Percentiles rank a stretch among this genome's conserved stretches.
phyloP scores from a whole-genome alignment of 2,113 vertebrate genomes.

The Pitta sordida region DNA sequence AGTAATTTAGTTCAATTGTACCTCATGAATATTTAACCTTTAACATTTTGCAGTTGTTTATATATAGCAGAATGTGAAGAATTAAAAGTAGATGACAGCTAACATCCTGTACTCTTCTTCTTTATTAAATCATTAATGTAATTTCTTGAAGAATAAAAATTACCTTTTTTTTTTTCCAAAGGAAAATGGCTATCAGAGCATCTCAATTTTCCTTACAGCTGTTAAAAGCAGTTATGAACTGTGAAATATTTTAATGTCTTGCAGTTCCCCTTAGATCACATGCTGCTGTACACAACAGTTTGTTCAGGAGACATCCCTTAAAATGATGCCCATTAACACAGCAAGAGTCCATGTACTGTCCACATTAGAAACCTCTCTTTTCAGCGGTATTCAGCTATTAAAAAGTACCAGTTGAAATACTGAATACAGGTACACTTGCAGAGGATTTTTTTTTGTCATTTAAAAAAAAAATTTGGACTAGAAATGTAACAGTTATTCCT shows the following conservation, averaged over 20 bases:
- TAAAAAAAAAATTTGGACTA: not conserved
- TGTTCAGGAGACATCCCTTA: not conserved
- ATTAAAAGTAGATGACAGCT: not conserved
- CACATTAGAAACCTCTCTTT: not conserved
- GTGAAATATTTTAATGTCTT: constrained; percentile 2
- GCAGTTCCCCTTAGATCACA: not conserved
- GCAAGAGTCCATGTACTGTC: not conserved
- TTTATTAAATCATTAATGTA: not conserved
- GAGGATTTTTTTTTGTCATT: not conserved
- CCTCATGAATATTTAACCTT: constrained; percentile 31
- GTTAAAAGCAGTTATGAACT: constrained; percentile 1
- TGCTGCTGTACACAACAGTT: not conserved
- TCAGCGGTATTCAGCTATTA: not conserved
- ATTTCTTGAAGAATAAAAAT: not conserved
- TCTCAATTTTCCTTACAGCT: not conserved
- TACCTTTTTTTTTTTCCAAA: not conserved
- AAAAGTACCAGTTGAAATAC: not conserved
- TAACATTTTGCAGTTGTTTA: not conserved
- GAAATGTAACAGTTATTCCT: not conserved
- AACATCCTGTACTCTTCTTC: not conserved
- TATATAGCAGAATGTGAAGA: not conserved
- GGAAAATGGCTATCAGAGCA: not conserved
- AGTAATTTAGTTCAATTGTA: constrained; percentile 52
- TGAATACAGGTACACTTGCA: not conserved
- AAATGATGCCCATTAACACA: not conserved